phyloP scores from a whole-genome alignment of 1,140 invertebrate species.

The Drosophila murphyi region DNA sequence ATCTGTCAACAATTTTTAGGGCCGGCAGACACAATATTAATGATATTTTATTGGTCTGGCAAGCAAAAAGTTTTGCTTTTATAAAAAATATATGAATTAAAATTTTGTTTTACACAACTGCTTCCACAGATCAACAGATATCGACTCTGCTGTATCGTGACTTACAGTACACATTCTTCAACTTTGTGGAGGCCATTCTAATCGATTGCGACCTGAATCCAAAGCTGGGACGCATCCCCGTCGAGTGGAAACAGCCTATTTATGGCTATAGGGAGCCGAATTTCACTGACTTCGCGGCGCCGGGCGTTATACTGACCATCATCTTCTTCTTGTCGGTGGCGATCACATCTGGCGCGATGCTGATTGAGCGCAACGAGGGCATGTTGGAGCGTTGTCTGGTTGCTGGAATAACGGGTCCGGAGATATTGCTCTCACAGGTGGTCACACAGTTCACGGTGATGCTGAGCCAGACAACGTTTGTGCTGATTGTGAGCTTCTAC shows the following conservation, averaged over 20 bases:
- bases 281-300: conserved; percentile 97
- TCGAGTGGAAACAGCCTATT: conserved; percentile 92
- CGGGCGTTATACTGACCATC: conserved; percentile 96
- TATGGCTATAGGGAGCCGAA: conserved; percentile 93
- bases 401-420: conserved; percentile 89
- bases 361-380: conserved; percentile 96
- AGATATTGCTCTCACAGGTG: conserved; percentile 93
- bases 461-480: conserved; percentile 92
- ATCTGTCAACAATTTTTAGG: too few species aligned
- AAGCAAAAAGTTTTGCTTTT: too few species aligned
- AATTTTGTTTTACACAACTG: too few species aligned
- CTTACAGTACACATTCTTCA: conserved; percentile 90
- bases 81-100: too few species aligned
- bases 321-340: conserved; percentile 97
- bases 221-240: conserved; percentile 89
- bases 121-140: conserved; percentile 93
- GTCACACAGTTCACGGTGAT: conserved; percentile 95
- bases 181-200: conserved; percentile 89
- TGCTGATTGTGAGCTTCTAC: conserved; percentile 92
- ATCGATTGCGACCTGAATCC: conserved; percentile 89
- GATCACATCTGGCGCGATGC: conserved; percentile 94
- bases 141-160: conserved; percentile 91
- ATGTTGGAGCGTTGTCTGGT: conserved; percentile 94
- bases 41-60: too few species aligned
- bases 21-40: too few species aligned